Evolutionary conservation across 2,888 invertebrate species (phyloP).

Genomic region (Masnerella sp.): DNA sequence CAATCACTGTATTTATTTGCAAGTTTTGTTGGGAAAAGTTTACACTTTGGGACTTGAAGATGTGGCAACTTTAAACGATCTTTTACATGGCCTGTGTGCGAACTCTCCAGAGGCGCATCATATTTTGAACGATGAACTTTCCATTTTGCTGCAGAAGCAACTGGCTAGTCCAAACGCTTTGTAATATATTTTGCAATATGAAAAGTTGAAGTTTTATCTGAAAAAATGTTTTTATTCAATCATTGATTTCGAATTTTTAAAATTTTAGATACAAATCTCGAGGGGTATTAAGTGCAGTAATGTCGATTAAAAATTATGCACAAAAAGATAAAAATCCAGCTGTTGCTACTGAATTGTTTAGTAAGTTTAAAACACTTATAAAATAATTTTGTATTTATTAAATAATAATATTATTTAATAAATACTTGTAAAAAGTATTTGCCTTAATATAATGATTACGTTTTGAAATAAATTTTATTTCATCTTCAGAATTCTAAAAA

Average conservation of each 20-base stretch:
- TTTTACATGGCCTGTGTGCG: conserved; percentile 84
- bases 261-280: conserved; percentile 82
- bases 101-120: conserved; percentile 76
- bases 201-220: too few relatives aligned
- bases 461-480: too few relatives aligned
- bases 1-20: conserved; percentile 81
- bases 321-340: conserved; percentile 66
- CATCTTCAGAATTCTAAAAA: too few relatives aligned
- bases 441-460: too few relatives aligned
- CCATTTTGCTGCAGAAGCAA: conserved; percentile 91
- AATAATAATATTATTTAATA: too few relatives aligned
- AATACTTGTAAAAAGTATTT: too few relatives aligned
- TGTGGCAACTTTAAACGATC: conserved; percentile 87
- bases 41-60: conserved; percentile 86
- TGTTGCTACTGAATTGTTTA: conserved; percentile 67
- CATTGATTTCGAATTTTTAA: conserved; percentile 9
- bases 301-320: conserved; percentile 86
- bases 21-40: conserved; percentile 86
- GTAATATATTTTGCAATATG: conserved; percentile 67
- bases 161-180: conserved; percentile 82
- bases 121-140: conserved; percentile 87
- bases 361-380: too few relatives aligned
- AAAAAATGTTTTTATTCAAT: conserved; percentile 9
- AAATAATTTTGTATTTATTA: too few relatives aligned
- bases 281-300: conserved; percentile 87